A percentile compares a stretch with the other conserved stretches of the same genome.
phyloP scores from a whole-genome alignment of 2,888 invertebrate species.

The Podotricha telesiphe region DNA sequence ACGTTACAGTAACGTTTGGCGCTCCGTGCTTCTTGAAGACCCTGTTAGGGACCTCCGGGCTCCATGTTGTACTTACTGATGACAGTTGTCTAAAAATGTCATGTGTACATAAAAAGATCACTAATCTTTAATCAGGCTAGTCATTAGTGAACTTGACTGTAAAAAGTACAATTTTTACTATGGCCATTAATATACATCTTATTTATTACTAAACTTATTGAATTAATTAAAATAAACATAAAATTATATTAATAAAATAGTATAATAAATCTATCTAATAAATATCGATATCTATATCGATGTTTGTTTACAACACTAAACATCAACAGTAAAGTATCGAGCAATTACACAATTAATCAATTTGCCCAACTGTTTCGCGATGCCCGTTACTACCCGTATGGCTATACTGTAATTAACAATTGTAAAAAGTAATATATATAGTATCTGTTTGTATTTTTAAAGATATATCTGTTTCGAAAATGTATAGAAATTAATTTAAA shows the following conservation, averaged over 20 bases:
- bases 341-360: constrained; percentile 73
- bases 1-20: too few species aligned
- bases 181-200: too few species aligned
- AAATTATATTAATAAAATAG: neutral
- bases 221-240: neutral
- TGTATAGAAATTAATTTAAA: neutral
- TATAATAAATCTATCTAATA: neutral
- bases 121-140: too few species aligned
- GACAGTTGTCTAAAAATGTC: too few species aligned
- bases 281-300: constrained; percentile 23
- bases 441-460: neutral
- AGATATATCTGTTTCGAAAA: neutral
- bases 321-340: constrained; percentile 15
- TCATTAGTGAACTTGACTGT: too few species aligned
- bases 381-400: constrained; percentile 38
- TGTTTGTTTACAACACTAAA: constrained; percentile 18
- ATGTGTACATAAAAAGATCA: too few species aligned
- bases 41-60: too few species aligned
- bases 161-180: too few species aligned
- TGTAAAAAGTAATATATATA: neutral
- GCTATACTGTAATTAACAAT: constrained; percentile 35
- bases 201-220: too few species aligned
- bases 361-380: constrained; percentile 64
- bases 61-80: too few species aligned
- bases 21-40: too few species aligned